Evolutionary conservation across 1,140 invertebrate genomes (phyloP).

Genomic region (Heterodera schachtii): DNA sequence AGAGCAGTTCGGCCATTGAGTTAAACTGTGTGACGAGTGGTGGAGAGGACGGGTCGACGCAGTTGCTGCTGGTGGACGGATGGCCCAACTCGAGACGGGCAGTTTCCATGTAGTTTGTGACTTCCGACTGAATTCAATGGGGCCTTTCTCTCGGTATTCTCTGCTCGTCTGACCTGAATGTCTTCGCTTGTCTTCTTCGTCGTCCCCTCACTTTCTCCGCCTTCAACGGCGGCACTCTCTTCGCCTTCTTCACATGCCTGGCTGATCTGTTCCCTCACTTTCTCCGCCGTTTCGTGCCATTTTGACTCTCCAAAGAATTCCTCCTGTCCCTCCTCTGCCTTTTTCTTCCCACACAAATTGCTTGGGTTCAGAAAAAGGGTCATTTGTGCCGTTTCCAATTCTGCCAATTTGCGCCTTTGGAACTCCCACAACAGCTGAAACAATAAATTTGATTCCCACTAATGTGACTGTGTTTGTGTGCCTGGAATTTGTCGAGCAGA

Average conservation of each 20-base stretch:
- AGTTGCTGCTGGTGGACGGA: not conserved
- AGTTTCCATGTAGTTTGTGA: slow-evolving; percentile 22
- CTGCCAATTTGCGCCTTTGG: slow-evolving; percentile 16
- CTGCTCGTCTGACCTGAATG: not conserved
- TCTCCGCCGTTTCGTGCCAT: slow-evolving; percentile 12
- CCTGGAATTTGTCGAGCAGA: not conserved
- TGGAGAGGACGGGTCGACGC: not conserved
- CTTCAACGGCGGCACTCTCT: not conserved
- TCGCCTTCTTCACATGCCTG: slow-evolving; percentile 15
- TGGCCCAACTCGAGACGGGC: slow-evolving; percentile 10
- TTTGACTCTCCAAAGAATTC: not conserved
- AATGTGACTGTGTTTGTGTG: not conserved
- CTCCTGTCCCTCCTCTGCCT: not conserved
- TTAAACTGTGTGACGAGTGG: not conserved
- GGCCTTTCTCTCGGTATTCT: not conserved
- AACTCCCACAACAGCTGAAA: slow-evolving; percentile 16
- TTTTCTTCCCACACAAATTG: slow-evolving; percentile 3
- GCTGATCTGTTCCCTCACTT: slow-evolving; percentile 21
- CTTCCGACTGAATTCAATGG: slow-evolving; percentile 19
- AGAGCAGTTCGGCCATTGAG: slow-evolving; percentile 21
- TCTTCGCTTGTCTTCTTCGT: slow-evolving; percentile 17
- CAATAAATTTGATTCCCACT: not conserved
- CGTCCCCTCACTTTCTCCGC: not conserved
- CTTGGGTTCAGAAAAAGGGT: slow-evolving; percentile 29
- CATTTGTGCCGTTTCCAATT: slow-evolving; percentile 1